These are phyloP conservation scores for Beris chalybata DNA, from an alignment of 2,888 invertebrate genomes.

Conservation along the genomic window DNA sequence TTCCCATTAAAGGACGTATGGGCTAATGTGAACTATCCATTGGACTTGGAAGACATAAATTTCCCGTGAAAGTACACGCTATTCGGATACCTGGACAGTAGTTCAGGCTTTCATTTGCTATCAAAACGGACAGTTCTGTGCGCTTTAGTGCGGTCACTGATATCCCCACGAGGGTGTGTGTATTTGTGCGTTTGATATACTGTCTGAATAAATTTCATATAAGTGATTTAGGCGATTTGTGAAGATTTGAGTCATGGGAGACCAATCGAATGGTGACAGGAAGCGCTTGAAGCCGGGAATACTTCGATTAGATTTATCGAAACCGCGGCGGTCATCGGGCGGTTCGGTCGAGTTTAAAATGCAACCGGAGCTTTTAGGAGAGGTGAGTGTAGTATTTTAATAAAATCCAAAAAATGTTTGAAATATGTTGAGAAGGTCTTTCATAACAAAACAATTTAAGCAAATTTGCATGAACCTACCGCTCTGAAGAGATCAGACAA, in stretches of 20 bases:
- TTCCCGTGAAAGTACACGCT: no score
- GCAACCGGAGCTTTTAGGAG: conserved; percentile 47
- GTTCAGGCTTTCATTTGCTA: no score
- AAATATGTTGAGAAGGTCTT: no score
- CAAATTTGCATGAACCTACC: no score
- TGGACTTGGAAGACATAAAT: no score
- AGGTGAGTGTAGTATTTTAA: conserved; percentile 43
- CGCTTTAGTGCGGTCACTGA: not conserved
- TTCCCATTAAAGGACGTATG: no score
- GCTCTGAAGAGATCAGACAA: no score
- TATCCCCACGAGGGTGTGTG: conserved; percentile 24
- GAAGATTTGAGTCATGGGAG: conserved; percentile 30
- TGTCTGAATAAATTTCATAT: not conserved
- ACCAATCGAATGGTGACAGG: conserved; percentile 38
- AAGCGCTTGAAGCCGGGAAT: conserved; percentile 54
- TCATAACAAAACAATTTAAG: no score
- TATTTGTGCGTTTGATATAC: conserved; percentile 1
- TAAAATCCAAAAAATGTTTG: no score
- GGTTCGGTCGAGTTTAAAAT: conserved; percentile 57
- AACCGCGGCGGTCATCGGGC: conserved; percentile 58
- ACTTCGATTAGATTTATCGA: conserved; percentile 57
- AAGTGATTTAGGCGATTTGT: not conserved
- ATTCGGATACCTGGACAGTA: no score
- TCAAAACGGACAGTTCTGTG: no score
- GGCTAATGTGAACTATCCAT: no score